These are phyloP conservation scores for Pyralis farinalis DNA, from an alignment of 2,888 invertebrate genomes.

Conservation along the genomic window DNA sequence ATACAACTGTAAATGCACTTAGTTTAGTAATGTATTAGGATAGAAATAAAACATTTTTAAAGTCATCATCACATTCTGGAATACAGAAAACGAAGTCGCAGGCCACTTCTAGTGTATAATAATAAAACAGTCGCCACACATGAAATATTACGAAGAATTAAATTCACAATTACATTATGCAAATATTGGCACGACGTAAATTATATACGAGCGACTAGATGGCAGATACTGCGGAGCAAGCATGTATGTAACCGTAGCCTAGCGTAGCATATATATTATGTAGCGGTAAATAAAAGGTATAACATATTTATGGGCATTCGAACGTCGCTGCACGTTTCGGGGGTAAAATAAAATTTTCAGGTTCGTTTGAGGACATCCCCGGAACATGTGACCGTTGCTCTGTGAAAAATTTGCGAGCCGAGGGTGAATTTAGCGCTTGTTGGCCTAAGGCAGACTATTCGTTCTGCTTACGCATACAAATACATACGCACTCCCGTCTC, in stretches of 20 bases:
- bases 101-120: too few relatives aligned
- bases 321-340: constrained; percentile 1
- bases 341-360: constrained; percentile 3
- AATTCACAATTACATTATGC: too few relatives aligned
- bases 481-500: constrained; percentile 27
- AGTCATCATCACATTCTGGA: too few relatives aligned
- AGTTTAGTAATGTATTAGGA: too few relatives aligned
- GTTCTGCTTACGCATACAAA: constrained; percentile 35
- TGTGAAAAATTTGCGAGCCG: constrained; percentile 29
- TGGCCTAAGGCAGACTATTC: constrained; percentile 32
- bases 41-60: too few relatives aligned
- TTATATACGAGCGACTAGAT: too few relatives aligned
- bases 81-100: too few relatives aligned
- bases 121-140: too few relatives aligned
- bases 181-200: too few relatives aligned
- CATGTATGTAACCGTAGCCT: too few relatives aligned
- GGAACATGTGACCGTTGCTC: constrained; percentile 20
- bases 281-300: background rate
- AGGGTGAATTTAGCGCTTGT: constrained; percentile 29
- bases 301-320: background rate
- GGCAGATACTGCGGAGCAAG: too few relatives aligned
- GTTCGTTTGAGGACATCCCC: constrained; percentile 1
- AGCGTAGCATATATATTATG: background rate
- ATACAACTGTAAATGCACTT: too few relatives aligned
- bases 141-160: background rate